phyloP scores from a whole-genome alignment of 30 jellyfish, hydroid and myxozoan species.

The Hydractinia echinata region DNA sequence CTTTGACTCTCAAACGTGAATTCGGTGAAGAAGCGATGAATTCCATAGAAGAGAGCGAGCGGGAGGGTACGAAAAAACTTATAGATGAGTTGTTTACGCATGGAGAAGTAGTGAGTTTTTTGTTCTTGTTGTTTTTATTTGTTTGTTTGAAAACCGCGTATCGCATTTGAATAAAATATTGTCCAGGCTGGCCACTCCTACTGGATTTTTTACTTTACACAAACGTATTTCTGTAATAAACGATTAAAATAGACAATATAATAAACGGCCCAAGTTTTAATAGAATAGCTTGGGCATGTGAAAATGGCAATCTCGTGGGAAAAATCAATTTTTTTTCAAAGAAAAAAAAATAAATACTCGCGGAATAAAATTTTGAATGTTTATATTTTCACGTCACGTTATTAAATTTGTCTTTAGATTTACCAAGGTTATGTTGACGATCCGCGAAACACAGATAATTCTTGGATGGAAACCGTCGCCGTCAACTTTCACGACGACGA shows the following conservation, averaged over 20 bases:
- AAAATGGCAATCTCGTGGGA: too few species aligned
- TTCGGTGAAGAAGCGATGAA: constrained; percentile 96
- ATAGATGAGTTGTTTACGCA: constrained; percentile 54
- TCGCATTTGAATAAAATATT: background rate
- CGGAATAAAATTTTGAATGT: background rate
- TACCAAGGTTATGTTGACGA: constrained; percentile 95
- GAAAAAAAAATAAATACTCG: too few species aligned
- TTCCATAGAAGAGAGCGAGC: constrained; percentile 58
- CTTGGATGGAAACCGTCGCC: constrained; percentile 98
- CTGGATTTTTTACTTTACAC: background rate
- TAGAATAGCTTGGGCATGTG: too few species aligned
- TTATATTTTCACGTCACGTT: too few species aligned
- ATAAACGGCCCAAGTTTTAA: too few species aligned
- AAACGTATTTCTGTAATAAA: too few species aligned
- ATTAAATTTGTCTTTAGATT: constrained; percentile 32
- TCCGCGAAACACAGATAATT: constrained; percentile 89
- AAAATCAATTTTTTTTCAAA: too few species aligned
- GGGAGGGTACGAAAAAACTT: constrained; percentile 42
- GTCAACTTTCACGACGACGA: constrained; percentile 91
- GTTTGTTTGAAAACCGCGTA: background rate
- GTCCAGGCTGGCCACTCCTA: background rate
- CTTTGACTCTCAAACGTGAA: constrained; percentile 78
- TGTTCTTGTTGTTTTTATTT: background rate
- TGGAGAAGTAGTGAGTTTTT: constrained; percentile 46
- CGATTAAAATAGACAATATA: too few species aligned